Conservation (phyloP, 2,888 invertebrate genomes). For the Nomada flava region DNA sequence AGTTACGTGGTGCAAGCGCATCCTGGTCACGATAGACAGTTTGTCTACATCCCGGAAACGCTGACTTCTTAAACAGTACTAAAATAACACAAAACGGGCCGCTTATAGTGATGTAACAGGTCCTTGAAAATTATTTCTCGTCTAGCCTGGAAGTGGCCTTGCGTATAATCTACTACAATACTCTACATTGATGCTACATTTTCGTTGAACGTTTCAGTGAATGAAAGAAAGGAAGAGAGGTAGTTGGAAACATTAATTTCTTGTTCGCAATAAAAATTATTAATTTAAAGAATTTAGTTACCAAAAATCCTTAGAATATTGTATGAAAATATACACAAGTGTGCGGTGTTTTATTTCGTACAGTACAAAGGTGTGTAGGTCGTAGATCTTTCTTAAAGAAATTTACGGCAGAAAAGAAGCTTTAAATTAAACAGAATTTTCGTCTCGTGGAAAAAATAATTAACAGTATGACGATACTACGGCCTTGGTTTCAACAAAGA, state of each 20-base stretch:
- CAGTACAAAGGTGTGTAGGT: too few species aligned
- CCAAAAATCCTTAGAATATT: too few species aligned
- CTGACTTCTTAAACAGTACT: background rate
- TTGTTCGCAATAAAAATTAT: too few species aligned
- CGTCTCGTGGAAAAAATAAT: background rate
- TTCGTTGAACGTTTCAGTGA: background rate
- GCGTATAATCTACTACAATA: background rate
- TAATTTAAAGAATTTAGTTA: too few species aligned
- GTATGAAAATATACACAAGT: too few species aligned
- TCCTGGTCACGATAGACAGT: slow-evolving; percentile 21
- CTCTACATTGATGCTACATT: background rate
- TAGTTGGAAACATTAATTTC: too few species aligned
- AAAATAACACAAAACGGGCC: slow-evolving; percentile 19
- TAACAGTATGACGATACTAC: slow-evolving; percentile 10
- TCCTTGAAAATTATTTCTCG: slow-evolving; percentile 18
- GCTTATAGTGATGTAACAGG: background rate
- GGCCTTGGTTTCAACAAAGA: slow-evolving; percentile 47
- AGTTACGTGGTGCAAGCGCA: background rate
- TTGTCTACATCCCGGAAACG: slow-evolving; percentile 37
- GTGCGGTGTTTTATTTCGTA: too few species aligned
- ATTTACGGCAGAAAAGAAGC: too few species aligned
- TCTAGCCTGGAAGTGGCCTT: background rate
- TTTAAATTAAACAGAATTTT: background rate
- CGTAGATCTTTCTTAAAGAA: too few species aligned
- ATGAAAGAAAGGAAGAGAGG: too few species aligned